Evolutionary conservation across 2,113 vertebrate species (phyloP).

Genomic region (Glaucidium brasilianum): DNA sequence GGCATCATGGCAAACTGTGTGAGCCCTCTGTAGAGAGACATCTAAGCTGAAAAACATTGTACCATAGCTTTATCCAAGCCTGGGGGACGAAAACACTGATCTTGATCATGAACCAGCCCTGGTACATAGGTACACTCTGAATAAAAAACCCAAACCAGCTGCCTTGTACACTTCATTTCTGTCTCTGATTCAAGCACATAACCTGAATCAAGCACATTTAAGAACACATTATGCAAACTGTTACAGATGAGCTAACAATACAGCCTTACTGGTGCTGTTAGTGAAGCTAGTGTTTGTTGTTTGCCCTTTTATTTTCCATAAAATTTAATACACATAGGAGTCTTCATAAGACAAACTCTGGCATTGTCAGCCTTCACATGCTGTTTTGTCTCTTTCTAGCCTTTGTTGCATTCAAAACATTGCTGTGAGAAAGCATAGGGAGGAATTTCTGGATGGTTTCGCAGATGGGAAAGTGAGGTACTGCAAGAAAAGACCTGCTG

Average conservation of each 20-base stretch:
- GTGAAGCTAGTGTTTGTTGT: neutral
- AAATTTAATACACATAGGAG: neutral
- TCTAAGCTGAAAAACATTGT: neutral
- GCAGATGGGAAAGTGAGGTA: neutral
- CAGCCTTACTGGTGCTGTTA: neutral
- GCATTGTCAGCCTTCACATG: neutral
- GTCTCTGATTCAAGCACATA: neutral
- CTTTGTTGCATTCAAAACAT: neutral
- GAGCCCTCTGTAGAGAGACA: neutral
- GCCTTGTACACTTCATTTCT: neutral
- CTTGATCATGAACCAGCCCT: neutral
- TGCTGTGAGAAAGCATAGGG: neutral
- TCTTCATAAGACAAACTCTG: neutral
- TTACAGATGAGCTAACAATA: neutral
- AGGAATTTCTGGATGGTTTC: neutral
- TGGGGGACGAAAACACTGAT: neutral
- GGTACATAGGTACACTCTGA: neutral
- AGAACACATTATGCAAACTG: fast-evolving
- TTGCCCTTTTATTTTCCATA: neutral
- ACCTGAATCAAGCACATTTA: neutral
- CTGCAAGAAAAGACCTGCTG: neutral
- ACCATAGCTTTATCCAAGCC: neutral
- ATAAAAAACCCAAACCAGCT: neutral
- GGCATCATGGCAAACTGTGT: neutral
- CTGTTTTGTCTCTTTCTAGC: neutral